Evolutionary conservation across 2,797 vertebrate species (phyloP).

Genomic region (Knipowitschia caucasica): DNA sequence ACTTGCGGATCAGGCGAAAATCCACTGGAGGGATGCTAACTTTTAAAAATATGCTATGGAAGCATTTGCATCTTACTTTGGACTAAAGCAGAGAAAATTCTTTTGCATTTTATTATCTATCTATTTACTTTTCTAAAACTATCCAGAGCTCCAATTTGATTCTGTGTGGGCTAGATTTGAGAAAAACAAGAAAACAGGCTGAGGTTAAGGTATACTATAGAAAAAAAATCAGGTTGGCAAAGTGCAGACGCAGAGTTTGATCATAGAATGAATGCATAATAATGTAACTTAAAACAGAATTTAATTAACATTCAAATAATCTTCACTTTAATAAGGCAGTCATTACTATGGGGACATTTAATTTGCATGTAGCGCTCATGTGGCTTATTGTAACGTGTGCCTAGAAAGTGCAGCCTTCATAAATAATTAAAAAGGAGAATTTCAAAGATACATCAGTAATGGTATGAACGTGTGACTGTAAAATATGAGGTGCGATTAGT

Average conservation of each 20-base stretch:
- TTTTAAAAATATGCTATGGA: no score
- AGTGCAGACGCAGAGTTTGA: constrained; percentile 38
- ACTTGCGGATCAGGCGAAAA: no score
- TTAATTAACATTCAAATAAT: constrained; percentile 69
- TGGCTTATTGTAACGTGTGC: constrained; percentile 22
- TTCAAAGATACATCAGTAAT: constrained; percentile 52
- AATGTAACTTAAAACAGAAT: constrained; percentile 56
- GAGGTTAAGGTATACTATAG: constrained; percentile 30
- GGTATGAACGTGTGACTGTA: constrained; percentile 37
- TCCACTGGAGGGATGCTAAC: no score
- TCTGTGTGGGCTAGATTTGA: no score
- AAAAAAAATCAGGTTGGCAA: constrained; percentile 15
- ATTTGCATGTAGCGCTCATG: constrained; percentile 53
- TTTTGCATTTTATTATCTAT: no score
- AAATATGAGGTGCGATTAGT: constrained; percentile 21
- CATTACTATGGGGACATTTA: constrained; percentile 59
- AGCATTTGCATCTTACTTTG: no score
- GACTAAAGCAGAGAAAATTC: no score
- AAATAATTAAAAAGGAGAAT: constrained; percentile 55
- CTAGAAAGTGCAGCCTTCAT: constrained; percentile 49
- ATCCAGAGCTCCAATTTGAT: no score
- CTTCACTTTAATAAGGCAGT: constrained; percentile 59
- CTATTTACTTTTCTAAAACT: no score
- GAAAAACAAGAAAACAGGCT: constrained; percentile 43
- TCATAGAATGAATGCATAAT: constrained; percentile 64